Base-by-base conservation (phyloP, 2,888 invertebrate genomes). In the Norana najaformis region DNA sequence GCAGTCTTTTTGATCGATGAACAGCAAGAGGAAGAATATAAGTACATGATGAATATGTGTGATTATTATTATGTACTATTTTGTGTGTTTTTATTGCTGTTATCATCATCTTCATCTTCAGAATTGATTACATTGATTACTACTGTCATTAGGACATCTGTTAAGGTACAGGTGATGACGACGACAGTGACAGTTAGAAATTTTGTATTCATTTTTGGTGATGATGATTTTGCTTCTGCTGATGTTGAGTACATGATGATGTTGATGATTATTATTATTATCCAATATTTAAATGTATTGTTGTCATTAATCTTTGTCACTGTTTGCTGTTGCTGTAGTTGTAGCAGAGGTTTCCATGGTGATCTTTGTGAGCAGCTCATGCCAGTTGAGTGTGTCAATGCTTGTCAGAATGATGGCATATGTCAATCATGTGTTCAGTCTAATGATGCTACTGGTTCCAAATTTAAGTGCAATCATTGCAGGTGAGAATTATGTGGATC, bases 351-450 rank as follows among this genome's bases (percentile, higher is more conserved):
- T 85, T 90, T 88, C 39, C 4, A 47, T 39, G 91, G 91, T 0
- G 89, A 89, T 39, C 89, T 38, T 36, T 92, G 92, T 90, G 90
- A 89, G 83, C 53, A 82, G 38, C 83, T 88, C 34, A 91, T 83
- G 3, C 85, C 85, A 36, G 88, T 36, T 14, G 53, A 41, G 14
- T 90, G 83, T 18, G 34, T 47, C 34, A 37, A 30, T 30, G 38
- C 20, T 20, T 90, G 90, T n/a, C 90, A 83, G 89, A 89, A 90
- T 47, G 88, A 83, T 30, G 90, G 90, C 34, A 83, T 88, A 20
- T 90, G 90, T 37, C 47, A 34, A 16, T 85, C 85, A 23, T 85
- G 85, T 14, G 35, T 85, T 20, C 13, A 85, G 6, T 3, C 5
- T 16, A 37, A 36, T 23, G 36, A 85, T 13, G 85, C 34, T 11